Percentiles rank a stretch among this genome's conserved stretches.
These are phyloP conservation scores for Archaeoteleia sp. DNA, from an alignment of 2,888 invertebrate genomes.

Conservation along the genomic window DNA sequence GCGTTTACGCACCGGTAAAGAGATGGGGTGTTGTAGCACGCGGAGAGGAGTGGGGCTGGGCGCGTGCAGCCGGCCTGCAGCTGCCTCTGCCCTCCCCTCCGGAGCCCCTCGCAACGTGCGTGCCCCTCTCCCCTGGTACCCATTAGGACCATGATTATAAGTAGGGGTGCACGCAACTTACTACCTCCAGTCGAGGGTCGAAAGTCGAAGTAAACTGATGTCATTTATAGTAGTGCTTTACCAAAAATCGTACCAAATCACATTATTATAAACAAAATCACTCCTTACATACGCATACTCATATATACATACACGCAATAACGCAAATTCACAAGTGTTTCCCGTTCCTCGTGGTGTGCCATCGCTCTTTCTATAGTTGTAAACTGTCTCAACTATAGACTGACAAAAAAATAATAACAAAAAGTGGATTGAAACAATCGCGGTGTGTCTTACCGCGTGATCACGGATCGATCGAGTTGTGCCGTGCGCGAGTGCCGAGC, in stretches of 20 bases:
- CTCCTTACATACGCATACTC: too few relatives aligned
- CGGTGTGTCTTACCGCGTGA: too few relatives aligned
- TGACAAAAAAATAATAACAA: too few relatives aligned
- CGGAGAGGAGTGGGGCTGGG: conserved; percentile 77
- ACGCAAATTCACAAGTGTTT: too few relatives aligned
- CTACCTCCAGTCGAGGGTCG: conserved; percentile 75
- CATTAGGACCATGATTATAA: conserved; percentile 71
- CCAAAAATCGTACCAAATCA: too few relatives aligned
- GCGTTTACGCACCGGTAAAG: conserved; percentile 50
- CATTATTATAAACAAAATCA: too few relatives aligned
- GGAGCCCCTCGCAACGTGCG: conserved; percentile 71
- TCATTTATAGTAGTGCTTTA: conserved; percentile 10
- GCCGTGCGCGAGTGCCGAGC: conserved; percentile 28
- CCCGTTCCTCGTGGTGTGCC: too few relatives aligned
- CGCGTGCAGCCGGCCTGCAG: conserved; percentile 76
- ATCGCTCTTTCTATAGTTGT: too few relatives aligned
- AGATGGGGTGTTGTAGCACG: conserved; percentile 64
- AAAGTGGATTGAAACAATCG: too few relatives aligned
- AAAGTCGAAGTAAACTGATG: conserved; percentile 53
- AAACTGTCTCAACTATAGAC: too few relatives aligned
- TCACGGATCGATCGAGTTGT: conserved; percentile 26
- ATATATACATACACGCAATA: too few relatives aligned
- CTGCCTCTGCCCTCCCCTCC: conserved; percentile 69
- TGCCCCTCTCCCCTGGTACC: conserved; percentile 62
- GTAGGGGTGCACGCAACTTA: conserved; percentile 71